phyloP scores from a whole-genome alignment of 2,888 invertebrate genomes.

The Epistrophe grossulariae region DNA sequence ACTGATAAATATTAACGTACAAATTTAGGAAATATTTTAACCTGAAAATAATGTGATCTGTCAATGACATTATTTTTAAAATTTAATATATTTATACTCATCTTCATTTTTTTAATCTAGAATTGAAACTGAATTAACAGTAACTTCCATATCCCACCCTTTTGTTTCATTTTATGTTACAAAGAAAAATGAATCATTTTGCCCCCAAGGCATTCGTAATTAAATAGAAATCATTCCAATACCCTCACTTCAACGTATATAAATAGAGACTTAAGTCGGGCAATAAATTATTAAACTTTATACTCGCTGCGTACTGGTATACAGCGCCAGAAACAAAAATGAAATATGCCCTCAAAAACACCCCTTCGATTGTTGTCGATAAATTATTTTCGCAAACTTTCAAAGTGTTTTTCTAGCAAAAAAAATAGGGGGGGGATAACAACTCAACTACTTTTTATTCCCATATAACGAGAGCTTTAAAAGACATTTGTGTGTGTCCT shows the following conservation, averaged over 20 bases:
- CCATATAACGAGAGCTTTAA: background rate
- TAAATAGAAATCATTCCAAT: constrained; percentile 25
- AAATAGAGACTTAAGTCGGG: background rate
- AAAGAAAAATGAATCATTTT: background rate
- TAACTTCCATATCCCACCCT: background rate
- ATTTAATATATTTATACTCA: no score
- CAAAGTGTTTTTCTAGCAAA: constrained; percentile 14
- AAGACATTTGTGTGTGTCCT: constrained; percentile 15
- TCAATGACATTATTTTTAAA: no score
- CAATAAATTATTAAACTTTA: constrained; percentile 26
- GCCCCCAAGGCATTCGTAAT: background rate
- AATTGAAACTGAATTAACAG: no score
- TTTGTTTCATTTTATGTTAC: background rate
- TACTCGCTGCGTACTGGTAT: background rate
- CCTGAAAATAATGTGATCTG: no score
- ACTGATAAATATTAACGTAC: no score
- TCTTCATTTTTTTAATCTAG: no score
- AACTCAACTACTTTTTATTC: constrained; percentile 23
- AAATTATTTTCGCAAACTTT: constrained; percentile 33
- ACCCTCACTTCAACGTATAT: background rate
- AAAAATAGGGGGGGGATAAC: constrained; percentile 8
- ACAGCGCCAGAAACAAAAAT: background rate
- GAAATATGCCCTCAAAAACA: constrained; percentile 23
- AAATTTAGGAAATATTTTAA: no score
- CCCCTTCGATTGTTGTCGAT: constrained; percentile 29